Evolutionary conservation across 2,888 invertebrate genomes (phyloP).

Genomic region (Tetranychus truncatus): DNA sequence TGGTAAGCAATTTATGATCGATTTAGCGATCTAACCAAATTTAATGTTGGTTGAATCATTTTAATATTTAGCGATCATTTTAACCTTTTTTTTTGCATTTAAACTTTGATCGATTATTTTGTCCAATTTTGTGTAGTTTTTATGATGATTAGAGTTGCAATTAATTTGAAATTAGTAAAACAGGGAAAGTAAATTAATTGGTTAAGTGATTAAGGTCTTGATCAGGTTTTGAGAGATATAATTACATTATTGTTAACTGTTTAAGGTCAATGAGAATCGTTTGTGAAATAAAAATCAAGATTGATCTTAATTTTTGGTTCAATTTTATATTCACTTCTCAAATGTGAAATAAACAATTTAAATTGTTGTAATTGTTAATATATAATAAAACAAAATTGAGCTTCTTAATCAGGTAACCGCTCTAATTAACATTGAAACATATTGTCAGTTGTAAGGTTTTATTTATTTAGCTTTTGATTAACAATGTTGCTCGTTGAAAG

Average conservation of each 20-base stretch:
- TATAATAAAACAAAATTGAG: not conserved
- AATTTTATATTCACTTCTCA: not conserved
- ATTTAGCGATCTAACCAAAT: not conserved
- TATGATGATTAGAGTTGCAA: too few relatives aligned
- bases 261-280: slow-evolving; percentile 1
- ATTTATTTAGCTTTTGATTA: not conserved
- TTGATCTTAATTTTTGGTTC: not conserved
- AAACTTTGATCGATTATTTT: too few relatives aligned
- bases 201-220: not conserved
- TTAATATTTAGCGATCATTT: too few relatives aligned
- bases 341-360: not conserved
- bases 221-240: not conserved
- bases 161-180: too few relatives aligned
- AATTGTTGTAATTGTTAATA: not conserved
- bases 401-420: not conserved
- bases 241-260: not conserved
- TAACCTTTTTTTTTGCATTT: too few relatives aligned
- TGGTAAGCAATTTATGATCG: not conserved
- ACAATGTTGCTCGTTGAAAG: not conserved
- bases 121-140: too few relatives aligned
- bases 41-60: not conserved
- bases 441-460: too few relatives aligned
- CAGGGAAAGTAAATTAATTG: too few relatives aligned
- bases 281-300: not conserved
- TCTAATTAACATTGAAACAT: not conserved